Evolutionary conservation across 2,797 vertebrate genomes (phyloP), one percentile per base, ranked within the genome.

Genomic region (Malurus splendens): DNA sequence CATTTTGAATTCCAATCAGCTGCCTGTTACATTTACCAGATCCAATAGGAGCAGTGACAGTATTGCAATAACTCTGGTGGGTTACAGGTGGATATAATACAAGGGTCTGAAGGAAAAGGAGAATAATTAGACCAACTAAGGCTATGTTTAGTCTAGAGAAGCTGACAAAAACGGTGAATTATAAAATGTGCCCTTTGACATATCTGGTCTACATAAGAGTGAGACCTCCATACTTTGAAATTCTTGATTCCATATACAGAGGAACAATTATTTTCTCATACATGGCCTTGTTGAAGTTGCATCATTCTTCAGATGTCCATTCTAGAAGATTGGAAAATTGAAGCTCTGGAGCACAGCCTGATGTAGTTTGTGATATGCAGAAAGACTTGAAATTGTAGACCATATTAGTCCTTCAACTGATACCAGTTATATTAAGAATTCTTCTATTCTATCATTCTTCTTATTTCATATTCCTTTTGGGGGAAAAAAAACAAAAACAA

Each of bases 351-450:
- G 5, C 23, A 72, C 20, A 75, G 41, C 7, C 9, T 71, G 18
- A 36, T 30, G 5, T 30, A 51, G 14, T 67, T 86, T 59, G 30
- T 55, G 71, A 75, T 30, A 32, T n/a, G 6, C 73, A 73, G 14
- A 48, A 60, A 41, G 16, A n/a, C 8, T 51, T 38, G 28, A 6
- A 71, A 24, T 6, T 6, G 28, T 32, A 18, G 51, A 30, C 3
- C 2, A 4, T 10, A 18, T 48, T 52, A 20, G 2, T 12, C 78
- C 82, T 42, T 11, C 20, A 33, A 0, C 8, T 28, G 3, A 22
- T 44, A 51, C 1, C 6, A 54, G 8, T 36, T 36, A 5, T 36
- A 36, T 10, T 36, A 36, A 36, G 36, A 36, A 36, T 36, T 36
- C 10, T 36, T 36, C 36, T 36, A 36, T 36, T 33, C 33, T 10